Percentiles rank a stretch among this genome's conserved stretches.
Conservation (phyloP, 2,113 vertebrate species). For the Athene noctua region DNA sequence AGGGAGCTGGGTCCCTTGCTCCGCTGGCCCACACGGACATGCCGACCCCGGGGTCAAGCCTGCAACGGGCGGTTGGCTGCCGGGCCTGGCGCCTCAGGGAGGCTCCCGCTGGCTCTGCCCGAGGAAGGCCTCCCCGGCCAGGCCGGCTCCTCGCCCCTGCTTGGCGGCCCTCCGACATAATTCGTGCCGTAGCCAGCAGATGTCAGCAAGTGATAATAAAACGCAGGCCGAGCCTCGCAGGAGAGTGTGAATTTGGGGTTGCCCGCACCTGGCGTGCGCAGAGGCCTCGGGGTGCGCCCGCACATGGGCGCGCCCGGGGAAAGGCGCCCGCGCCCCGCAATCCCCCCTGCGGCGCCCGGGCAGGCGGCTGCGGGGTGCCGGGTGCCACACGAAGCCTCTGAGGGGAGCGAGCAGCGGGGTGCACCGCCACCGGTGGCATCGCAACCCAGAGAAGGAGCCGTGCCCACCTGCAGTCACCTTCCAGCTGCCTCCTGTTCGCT, state of each 20-base stretch:
- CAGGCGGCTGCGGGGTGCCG: not conserved
- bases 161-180: not conserved
- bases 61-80: accelerated
- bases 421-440: accelerated
- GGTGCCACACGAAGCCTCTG: not conserved
- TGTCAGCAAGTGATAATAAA: constrained; percentile 78
- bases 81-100: accelerated
- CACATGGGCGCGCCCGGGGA: accelerated
- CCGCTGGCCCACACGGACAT: accelerated
- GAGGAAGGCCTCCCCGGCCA: not conserved
- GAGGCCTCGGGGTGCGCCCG: not conserved
- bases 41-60: not conserved
- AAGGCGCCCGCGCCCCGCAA: not conserved
- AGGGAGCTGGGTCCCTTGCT: not conserved
- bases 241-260: not conserved
- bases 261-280: not conserved
- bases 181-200: constrained; percentile 72
- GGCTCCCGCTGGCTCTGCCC: not conserved
- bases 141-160: not conserved
- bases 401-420: accelerated
- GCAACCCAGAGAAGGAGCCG: accelerated
- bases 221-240: not conserved
- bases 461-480: not conserved
- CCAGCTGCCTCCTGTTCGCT: not conserved
- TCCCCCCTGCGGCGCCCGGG: not conserved